These are phyloP conservation scores for Protodeltote pygarga DNA, from an alignment of 2,888 invertebrate species.

Conservation along the genomic window DNA sequence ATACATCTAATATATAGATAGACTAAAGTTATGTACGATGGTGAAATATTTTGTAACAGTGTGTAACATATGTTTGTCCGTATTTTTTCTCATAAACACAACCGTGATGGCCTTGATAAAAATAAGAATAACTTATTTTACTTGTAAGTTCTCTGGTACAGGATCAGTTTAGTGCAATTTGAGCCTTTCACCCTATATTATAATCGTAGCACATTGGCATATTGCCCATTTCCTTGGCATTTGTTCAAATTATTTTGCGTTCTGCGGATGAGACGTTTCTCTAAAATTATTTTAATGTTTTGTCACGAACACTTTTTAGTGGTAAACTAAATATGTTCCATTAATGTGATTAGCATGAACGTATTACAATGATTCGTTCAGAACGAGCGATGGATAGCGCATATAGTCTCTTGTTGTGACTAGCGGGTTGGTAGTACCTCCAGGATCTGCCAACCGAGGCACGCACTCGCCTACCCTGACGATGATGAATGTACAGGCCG, in stretches of 20 bases:
- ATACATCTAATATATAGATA: conserved; percentile 21
- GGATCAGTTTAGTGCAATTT: conserved; percentile 47
- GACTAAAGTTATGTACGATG: conserved; percentile 14
- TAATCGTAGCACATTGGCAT: conserved; percentile 63
- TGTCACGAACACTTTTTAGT: conserved; percentile 51
- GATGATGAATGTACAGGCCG: too few relatives aligned
- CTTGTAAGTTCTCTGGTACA: conserved; percentile 12
- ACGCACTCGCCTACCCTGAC: too few relatives aligned
- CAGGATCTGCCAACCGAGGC: too few relatives aligned
- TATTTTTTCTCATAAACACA: background rate
- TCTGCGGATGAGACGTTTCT: conserved; percentile 64
- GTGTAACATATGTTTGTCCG: background rate
- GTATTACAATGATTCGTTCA: background rate
- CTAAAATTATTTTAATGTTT: conserved; percentile 69
- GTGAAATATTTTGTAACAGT: conserved; percentile 31
- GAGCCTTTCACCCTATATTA: conserved; percentile 54
- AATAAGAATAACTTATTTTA: conserved; percentile 13
- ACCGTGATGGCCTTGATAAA: background rate
- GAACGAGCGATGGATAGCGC: conserved; percentile 22
- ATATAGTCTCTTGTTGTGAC: conserved; percentile 1
- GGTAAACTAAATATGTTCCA: conserved; percentile 26
- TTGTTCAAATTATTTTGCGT: conserved; percentile 75
- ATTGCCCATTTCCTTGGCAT: conserved; percentile 73
- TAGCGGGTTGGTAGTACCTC: background rate
- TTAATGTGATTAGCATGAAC: conserved; percentile 10